Evolutionary conservation across 2,113 vertebrate genomes (phyloP).

Genomic region (Dipodomys ordii): DNA sequence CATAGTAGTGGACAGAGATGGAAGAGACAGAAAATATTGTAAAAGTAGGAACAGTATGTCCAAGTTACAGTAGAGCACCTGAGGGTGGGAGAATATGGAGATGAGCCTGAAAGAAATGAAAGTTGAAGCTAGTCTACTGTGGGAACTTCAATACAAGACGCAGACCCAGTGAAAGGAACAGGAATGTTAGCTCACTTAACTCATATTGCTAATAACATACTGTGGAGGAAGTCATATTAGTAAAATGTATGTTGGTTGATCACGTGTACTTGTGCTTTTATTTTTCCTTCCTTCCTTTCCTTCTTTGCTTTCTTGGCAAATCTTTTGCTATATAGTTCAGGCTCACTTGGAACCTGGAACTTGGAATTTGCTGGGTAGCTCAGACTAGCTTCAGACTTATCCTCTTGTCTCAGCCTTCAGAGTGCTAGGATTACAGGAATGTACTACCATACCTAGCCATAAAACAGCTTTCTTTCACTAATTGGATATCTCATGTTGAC

Average conservation of each 20-base stretch:
- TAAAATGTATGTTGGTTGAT: neutral
- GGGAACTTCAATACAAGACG: neutral
- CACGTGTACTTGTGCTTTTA: neutral
- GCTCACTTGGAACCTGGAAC: too few relatives aligned
- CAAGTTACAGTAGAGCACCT: neutral
- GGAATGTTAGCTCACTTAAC: neutral
- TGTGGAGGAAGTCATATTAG: neutral
- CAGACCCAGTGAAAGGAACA: neutral
- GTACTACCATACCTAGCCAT: too few relatives aligned
- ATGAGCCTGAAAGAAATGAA: neutral
- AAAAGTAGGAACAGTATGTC: neutral
- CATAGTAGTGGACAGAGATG: neutral
- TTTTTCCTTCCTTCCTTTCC: too few relatives aligned
- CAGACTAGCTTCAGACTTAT: too few relatives aligned
- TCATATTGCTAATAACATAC: neutral
- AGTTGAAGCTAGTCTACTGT: neutral
- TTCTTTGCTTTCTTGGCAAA: too few relatives aligned
- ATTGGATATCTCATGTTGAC: neutral
- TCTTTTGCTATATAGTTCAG: too few relatives aligned
- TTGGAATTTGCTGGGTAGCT: too few relatives aligned
- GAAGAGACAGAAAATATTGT: neutral
- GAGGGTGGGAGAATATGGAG: neutral
- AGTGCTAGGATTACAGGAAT: too few relatives aligned
- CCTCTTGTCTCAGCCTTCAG: too few relatives aligned
- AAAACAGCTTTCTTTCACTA: neutral